Conservation (phyloP, 1,140 invertebrate species). For the Drosophila nannoptera region DNA sequence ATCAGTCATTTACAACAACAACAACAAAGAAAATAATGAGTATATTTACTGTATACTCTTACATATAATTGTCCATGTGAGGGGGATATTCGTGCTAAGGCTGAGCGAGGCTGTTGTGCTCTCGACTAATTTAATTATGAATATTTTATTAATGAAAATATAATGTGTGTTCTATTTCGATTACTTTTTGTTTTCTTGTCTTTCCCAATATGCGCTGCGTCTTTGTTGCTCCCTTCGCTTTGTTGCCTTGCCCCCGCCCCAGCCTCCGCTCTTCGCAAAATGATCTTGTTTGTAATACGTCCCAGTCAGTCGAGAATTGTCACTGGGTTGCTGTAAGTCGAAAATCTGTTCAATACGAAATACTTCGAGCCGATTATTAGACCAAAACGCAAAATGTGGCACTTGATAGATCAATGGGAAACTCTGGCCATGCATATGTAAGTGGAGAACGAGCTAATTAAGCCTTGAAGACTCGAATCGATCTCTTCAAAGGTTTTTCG, state of each 20-base stretch:
- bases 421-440: slow-evolving; percentile 61
- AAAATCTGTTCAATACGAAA: slow-evolving; percentile 1
- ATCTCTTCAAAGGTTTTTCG: too few species aligned
- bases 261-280: slow-evolving; percentile 8
- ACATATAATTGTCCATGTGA: too few species aligned
- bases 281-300: slow-evolving; percentile 32
- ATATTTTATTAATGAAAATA: slow-evolving; percentile 72
- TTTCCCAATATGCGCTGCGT: neutral
- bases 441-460: slow-evolving; percentile 18
- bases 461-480: neutral
- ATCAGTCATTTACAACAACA: too few species aligned
- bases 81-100: neutral
- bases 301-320: slow-evolving; percentile 47
- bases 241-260: slow-evolving; percentile 19
- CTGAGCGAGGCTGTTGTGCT: slow-evolving; percentile 8
- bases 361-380: neutral
- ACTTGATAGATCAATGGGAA: slow-evolving; percentile 63
- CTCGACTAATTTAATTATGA: slow-evolving; percentile 72
- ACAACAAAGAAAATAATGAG: too few species aligned
- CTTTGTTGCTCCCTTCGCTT: slow-evolving; percentile 21
- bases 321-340: slow-evolving; percentile 39
- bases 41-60: too few species aligned
- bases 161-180: slow-evolving; percentile 44
- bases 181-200: slow-evolving; percentile 9
- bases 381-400: slow-evolving; percentile 32